phyloP scores from a whole-genome alignment of 1,140 invertebrate species.

The Ceratina australensis region DNA sequence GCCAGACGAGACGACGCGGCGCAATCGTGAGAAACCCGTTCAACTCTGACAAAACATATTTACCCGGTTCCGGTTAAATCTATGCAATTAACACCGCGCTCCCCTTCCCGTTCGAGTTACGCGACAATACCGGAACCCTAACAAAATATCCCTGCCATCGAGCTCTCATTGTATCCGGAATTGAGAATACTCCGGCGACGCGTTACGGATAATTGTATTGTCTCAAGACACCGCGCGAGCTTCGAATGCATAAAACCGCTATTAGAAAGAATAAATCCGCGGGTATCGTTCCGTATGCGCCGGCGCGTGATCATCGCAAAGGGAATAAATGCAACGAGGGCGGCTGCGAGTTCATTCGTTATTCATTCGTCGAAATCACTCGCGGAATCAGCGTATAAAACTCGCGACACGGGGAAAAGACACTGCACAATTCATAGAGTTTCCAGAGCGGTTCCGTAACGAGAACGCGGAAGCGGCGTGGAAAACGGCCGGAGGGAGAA shows the following conservation, averaged over 20 bases:
- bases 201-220: too few relatives aligned
- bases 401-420: slow-evolving; percentile 37
- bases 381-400: slow-evolving; percentile 47
- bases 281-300: too few relatives aligned
- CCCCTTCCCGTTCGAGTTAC: not conserved
- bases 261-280: too few relatives aligned
- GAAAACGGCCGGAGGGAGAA: slow-evolving; percentile 31
- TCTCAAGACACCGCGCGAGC: too few relatives aligned
- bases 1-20: slow-evolving; percentile 5
- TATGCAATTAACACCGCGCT: slow-evolving; percentile 34
- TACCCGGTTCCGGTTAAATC: slow-evolving; percentile 35
- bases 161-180: not conserved
- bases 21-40: slow-evolving; percentile 27
- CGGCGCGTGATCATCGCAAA: not conserved
- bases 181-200: not conserved
- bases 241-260: too few relatives aligned
- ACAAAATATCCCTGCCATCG: slow-evolving; percentile 2
- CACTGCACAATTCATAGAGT: slow-evolving; percentile 49
- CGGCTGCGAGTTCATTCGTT: slow-evolving; percentile 25
- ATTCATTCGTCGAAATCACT: slow-evolving; percentile 42
- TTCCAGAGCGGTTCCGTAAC: slow-evolving; percentile 14
- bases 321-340: not conserved
- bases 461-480: slow-evolving; percentile 20
- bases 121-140: slow-evolving; percentile 11
- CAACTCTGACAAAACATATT: slow-evolving; percentile 29